Evolutionary conservation across 2,797 vertebrate genomes (phyloP).

Genomic region (Carapus acus): DNA sequence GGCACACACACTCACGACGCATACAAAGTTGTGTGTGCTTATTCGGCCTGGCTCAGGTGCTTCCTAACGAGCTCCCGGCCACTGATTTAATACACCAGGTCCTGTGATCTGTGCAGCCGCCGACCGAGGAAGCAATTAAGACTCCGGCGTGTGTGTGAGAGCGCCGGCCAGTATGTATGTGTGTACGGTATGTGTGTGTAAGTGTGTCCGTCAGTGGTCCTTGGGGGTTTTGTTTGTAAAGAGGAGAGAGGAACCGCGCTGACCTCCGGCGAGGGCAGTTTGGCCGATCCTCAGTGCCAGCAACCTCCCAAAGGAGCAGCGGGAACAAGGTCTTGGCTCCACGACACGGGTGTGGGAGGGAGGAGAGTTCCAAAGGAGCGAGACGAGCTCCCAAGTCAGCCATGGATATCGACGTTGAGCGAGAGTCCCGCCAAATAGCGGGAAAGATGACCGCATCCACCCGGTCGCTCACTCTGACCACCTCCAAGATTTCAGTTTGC

Average conservation of each 20-base stretch:
- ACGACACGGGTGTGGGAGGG: too few relatives aligned
- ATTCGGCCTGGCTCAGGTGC: not conserved
- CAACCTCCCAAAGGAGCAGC: constrained; percentile 19
- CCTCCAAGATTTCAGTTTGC: too few relatives aligned
- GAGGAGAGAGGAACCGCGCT: constrained; percentile 24
- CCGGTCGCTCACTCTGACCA: too few relatives aligned
- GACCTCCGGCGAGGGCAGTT: constrained; percentile 39
- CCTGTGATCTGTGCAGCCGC: not conserved
- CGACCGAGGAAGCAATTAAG: constrained; percentile 15
- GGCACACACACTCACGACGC: too few relatives aligned
- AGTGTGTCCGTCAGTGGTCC: not conserved
- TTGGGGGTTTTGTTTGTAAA: constrained; percentile 3
- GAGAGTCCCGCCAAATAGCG: too few relatives aligned
- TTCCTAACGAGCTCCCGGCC: not conserved
- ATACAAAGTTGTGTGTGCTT: not conserved
- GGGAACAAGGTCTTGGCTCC: too few relatives aligned
- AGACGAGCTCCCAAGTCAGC: too few relatives aligned
- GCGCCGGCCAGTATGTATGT: too few relatives aligned
- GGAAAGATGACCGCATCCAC: too few relatives aligned
- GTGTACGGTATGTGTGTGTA: not conserved
- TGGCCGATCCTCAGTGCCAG: constrained; percentile 41
- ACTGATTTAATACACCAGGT: constrained; percentile 2
- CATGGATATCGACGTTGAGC: too few relatives aligned
- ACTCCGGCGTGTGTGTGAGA: constrained; percentile 1
- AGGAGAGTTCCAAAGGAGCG: too few relatives aligned